A percentile compares a stretch with the other conserved stretches of the same genome.
Evolutionary conservation across 1,140 invertebrate genomes (phyloP).

Genomic region (Metopolophium dirhodum): DNA sequence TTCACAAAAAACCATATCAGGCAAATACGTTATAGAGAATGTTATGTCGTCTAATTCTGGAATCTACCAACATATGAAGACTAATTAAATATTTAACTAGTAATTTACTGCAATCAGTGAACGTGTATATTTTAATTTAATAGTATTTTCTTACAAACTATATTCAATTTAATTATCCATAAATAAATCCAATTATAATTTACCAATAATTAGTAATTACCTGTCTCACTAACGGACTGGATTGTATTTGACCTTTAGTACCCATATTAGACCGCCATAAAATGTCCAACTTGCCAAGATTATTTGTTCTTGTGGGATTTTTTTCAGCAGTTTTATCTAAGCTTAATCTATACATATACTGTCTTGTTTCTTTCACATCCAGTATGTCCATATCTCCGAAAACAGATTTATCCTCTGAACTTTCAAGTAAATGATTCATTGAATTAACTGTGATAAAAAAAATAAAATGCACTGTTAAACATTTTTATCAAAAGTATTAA

Average conservation of each 20-base stretch:
- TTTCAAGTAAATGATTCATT: conserved; percentile 44
- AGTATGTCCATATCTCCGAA: conserved; percentile 87
- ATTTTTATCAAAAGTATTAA: neutral
- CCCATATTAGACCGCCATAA: conserved; percentile 96
- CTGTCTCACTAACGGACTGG: conserved; percentile 90
- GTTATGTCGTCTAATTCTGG: conserved; percentile 51
- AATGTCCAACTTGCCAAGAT: conserved; percentile 96
- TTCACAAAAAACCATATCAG: conserved; percentile 46
- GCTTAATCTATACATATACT: conserved; percentile 89
- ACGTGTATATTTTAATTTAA: neutral
- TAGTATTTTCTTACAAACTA: neutral
- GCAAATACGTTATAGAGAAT: conserved; percentile 44
- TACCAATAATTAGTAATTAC: conserved; percentile 64
- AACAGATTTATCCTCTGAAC: conserved; percentile 70
- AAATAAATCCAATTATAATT: no score
- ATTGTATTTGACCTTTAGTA: conserved; percentile 92
- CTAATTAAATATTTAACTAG: neutral
- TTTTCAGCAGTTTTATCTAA: conserved; percentile 78
- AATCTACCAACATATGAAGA: conserved; percentile 14
- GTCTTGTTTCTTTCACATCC: conserved; percentile 78
- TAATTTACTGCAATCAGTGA: neutral
- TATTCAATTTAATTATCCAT: neutral
- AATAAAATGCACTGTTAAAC: neutral
- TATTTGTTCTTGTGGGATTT: conserved; percentile 80
- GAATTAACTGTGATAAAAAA: conserved; percentile 1